These are phyloP conservation scores for Caenorhabditis japonica DNA, from an alignment of 2,888 invertebrate species.

Conservation along the genomic window DNA sequence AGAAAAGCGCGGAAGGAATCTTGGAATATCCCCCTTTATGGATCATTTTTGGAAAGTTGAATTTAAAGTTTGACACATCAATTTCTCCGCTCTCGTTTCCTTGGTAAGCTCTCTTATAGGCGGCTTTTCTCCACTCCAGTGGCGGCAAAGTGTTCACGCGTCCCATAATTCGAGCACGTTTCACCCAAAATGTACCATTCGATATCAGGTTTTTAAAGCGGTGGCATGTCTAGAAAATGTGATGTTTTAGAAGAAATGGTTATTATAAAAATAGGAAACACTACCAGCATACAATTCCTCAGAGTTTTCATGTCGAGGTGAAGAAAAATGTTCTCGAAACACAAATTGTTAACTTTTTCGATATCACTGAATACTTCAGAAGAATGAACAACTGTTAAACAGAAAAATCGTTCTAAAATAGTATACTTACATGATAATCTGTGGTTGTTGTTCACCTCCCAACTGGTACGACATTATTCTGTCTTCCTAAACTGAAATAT, in stretches of 20 bases:
- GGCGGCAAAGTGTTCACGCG: slow-evolving; percentile 15
- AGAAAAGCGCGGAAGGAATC: neutral
- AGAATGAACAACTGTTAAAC: no score
- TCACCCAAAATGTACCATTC: slow-evolving; percentile 22
- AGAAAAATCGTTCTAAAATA: no score
- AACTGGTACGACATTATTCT: no score
- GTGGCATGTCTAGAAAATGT: slow-evolving; percentile 24
- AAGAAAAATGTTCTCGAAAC: slow-evolving; percentile 24
- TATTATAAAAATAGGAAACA: no score
- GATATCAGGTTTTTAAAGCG: slow-evolving; percentile 18
- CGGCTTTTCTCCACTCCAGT: slow-evolving; percentile 27
- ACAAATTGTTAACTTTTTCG: slow-evolving; percentile 12
- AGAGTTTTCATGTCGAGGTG: slow-evolving; percentile 25
- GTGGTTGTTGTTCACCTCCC: no score
- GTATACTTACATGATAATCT: no score
- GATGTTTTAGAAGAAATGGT: no score
- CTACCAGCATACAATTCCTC: slow-evolving; percentile 24
- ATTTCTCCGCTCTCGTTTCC: slow-evolving; percentile 5
- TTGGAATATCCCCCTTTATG: slow-evolving; percentile 9
- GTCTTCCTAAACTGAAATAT: no score
- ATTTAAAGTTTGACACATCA: neutral
- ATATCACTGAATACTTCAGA: no score
- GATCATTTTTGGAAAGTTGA: slow-evolving; percentile 22
- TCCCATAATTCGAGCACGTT: slow-evolving; percentile 3
- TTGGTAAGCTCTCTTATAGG: slow-evolving; percentile 2